phyloP scores from a whole-genome alignment of 1,140 invertebrate species.

The Drosophila bipectinata region DNA sequence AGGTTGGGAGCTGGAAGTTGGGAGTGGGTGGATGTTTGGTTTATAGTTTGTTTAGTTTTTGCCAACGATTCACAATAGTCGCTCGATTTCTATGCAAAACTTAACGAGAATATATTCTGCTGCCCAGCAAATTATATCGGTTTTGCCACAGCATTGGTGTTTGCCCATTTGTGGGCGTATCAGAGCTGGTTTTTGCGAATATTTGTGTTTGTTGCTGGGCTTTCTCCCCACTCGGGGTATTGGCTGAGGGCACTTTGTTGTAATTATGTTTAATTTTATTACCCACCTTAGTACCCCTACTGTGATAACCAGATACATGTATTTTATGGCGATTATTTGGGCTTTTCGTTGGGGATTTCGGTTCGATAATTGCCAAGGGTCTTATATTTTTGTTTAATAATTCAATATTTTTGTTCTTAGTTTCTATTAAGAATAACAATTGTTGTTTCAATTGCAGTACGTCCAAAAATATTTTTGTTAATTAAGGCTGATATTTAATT shows the following conservation, averaged over 20 bases:
- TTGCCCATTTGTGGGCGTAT: conserved; percentile 14
- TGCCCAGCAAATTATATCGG: conserved; percentile 69
- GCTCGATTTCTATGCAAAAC: conserved; percentile 36
- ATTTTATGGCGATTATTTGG: conserved; percentile 46
- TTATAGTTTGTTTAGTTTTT: conserved; percentile 68
- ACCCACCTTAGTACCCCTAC: conserved; percentile 9
- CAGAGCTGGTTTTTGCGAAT: conserved; percentile 25
- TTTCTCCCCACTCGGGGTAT: conserved; percentile 40
- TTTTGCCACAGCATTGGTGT: conserved; percentile 40
- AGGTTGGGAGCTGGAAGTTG: neutral
- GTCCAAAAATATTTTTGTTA: neutral
- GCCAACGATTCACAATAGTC: conserved; percentile 66
- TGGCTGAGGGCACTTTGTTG: conserved; percentile 54
- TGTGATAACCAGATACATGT: conserved; percentile 1
- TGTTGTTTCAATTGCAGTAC: neutral
- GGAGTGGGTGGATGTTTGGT: conserved; percentile 20
- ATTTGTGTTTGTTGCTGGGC: conserved; percentile 2
- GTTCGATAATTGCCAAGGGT: conserved; percentile 34
- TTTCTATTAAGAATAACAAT: neutral
- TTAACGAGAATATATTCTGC: conserved; percentile 63
- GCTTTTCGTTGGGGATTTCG: conserved; percentile 31
- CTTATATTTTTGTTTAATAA: conserved; percentile 1
- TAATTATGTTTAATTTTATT: conserved; percentile 82
- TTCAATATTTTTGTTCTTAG: neutral
- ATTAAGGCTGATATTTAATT: neutral